A percentile compares a stretch with the other conserved stretches of the same genome.
Evolutionary conservation across 2,888 invertebrate genomes (phyloP).

Genomic region (Aphidoletes aphidimyza): DNA sequence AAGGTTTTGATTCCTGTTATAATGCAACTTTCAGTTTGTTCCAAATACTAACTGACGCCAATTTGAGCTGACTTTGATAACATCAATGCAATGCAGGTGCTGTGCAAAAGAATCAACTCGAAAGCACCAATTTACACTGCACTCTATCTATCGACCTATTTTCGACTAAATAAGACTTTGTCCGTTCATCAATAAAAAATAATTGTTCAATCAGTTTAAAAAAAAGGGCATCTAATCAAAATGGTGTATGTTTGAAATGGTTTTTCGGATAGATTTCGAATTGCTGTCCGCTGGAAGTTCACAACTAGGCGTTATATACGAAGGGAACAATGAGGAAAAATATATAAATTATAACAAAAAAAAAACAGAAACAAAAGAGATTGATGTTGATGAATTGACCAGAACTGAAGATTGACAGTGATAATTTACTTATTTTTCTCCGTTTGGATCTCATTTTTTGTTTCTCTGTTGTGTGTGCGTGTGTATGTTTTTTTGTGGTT

Average conservation of each 20-base stretch:
- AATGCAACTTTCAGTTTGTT: too few relatives aligned
- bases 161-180: background rate
- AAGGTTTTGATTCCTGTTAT: too few relatives aligned
- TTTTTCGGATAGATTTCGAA: too few relatives aligned
- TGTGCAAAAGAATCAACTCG: background rate
- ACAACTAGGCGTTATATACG: background rate
- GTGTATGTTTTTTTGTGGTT: slow-evolving; percentile 44
- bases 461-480: too few relatives aligned
- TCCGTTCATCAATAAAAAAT: background rate
- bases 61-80: background rate
- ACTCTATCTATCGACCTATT: background rate
- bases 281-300: background rate
- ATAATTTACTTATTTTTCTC: slow-evolving; percentile 52
- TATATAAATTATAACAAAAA: slow-evolving; percentile 38
- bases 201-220: slow-evolving; percentile 24
- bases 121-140: background rate
- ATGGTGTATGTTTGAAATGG: too few relatives aligned
- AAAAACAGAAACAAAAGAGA: slow-evolving; percentile 7
- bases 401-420: slow-evolving; percentile 54
- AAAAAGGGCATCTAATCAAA: slow-evolving; percentile 17
- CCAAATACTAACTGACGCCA: too few relatives aligned
- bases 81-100: background rate
- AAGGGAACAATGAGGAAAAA: background rate
- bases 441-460: slow-evolving; percentile 2
- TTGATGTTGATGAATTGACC: slow-evolving; percentile 54